Percentiles rank a stretch among this genome's conserved stretches.
Evolutionary conservation across 2,113 vertebrate species (phyloP).

Genomic region (Xyliphius kryptos): DNA sequence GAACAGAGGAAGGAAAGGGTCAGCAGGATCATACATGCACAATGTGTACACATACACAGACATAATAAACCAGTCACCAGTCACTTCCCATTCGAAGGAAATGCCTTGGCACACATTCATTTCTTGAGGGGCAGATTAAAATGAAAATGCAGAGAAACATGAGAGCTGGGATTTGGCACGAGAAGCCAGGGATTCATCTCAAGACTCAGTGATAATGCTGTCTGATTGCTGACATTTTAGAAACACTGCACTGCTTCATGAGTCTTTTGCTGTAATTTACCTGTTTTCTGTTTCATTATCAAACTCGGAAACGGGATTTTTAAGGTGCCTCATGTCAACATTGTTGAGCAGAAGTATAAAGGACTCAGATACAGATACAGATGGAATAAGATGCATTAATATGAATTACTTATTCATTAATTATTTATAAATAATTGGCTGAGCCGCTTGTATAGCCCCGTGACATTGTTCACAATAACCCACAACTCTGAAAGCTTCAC

Average conservation of each 20-base stretch:
- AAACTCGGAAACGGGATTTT: no score
- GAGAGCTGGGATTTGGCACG: constrained; percentile 5
- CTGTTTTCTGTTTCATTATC: no score
- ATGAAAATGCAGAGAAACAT: not conserved
- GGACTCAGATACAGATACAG: no score
- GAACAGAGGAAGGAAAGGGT: constrained; percentile 6
- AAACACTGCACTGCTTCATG: not conserved
- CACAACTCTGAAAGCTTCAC: no score
- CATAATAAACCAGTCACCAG: constrained; percentile 29
- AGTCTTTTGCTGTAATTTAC: no score
- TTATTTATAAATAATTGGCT: no score
- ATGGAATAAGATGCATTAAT: no score
- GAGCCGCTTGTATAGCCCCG: no score
- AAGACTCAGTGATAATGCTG: constrained; percentile 14
- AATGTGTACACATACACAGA: not conserved
- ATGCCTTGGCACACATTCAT: constrained; percentile 20
- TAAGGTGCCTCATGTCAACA: no score
- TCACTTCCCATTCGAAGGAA: constrained; percentile 24
- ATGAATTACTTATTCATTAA: no score
- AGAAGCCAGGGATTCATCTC: constrained; percentile 17
- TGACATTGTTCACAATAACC: no score
- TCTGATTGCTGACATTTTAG: constrained; percentile 34
- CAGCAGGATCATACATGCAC: not conserved
- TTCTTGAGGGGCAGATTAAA: constrained; percentile 13
- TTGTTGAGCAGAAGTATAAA: no score